phyloP scores from a whole-genome alignment of 1,140 invertebrate genomes.

The Solenopsis fugax region DNA sequence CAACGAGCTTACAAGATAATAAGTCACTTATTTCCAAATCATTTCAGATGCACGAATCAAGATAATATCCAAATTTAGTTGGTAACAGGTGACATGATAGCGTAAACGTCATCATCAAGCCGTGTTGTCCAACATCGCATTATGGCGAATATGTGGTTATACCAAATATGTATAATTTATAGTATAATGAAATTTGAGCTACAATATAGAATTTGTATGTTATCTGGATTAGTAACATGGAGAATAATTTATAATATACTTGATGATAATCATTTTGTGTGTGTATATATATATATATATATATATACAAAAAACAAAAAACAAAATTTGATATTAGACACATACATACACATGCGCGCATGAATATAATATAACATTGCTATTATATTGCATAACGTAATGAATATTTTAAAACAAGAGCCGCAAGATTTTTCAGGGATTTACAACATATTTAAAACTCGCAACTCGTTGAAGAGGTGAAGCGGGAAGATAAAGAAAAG shows the following conservation, averaged over 20 bases:
- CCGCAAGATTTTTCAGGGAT: not conserved
- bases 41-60: constrained; percentile 61
- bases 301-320: not conserved
- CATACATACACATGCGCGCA: not conserved
- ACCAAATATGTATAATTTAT: constrained; percentile 64
- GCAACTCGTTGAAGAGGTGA: not conserved
- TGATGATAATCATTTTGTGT: not conserved
- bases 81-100: constrained; percentile 41
- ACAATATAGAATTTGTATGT: constrained; percentile 59
- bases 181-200: constrained; percentile 49
- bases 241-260: not conserved
- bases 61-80: constrained; percentile 68
- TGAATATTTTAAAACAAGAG: not conserved
- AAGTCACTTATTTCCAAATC: constrained; percentile 59
- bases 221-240: constrained; percentile 12
- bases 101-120: constrained; percentile 68
- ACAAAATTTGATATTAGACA: constrained; percentile 6
- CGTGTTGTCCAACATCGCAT: constrained; percentile 38
- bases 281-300: not conserved
- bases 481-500: constrained; percentile 38
- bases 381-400: constrained; percentile 4
- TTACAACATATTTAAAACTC: constrained; percentile 16
- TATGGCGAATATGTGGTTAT: constrained; percentile 65
- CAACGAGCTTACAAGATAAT: constrained; percentile 40
- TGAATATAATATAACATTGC: not conserved